Conservation (phyloP, 1,140 invertebrate species). For the Sinonovacula constricta region DNA sequence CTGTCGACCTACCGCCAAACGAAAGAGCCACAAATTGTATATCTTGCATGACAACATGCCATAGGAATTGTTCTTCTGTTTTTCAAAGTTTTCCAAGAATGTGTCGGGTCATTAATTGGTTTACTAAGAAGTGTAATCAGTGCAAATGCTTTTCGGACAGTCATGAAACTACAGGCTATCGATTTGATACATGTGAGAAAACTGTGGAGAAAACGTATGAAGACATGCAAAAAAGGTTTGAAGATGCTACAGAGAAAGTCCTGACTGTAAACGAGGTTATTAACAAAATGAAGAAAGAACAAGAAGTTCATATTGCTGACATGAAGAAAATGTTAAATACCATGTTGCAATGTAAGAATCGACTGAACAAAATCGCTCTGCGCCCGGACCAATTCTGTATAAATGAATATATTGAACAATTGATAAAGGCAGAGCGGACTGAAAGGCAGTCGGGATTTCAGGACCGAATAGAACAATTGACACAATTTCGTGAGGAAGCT, state of each 20-base stretch:
- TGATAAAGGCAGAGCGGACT: too few relatives aligned
- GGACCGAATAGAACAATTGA: too few relatives aligned
- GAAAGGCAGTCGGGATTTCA: too few relatives aligned
- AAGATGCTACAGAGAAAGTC: background rate
- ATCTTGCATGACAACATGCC: background rate
- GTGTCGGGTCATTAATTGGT: background rate
- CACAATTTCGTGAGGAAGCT: too few relatives aligned
- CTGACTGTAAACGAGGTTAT: background rate
- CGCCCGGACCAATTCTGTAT: background rate
- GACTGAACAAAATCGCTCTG: background rate
- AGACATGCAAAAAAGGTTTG: background rate
- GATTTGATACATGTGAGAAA: too few relatives aligned
- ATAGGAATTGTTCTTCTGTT: background rate
- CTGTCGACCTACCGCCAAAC: background rate
- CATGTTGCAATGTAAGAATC: background rate
- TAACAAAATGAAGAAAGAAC: background rate
- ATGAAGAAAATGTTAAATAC: background rate
- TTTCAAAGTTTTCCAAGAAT: background rate
- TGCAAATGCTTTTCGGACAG: background rate
- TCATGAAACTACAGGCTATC: too few relatives aligned
- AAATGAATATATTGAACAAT: background rate
- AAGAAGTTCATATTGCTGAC: background rate
- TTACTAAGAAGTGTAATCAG: background rate
- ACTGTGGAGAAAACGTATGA: too few relatives aligned
- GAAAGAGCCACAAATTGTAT: conserved; percentile 4